These are phyloP conservation scores for Vesta saturnalis DNA, from an alignment of 2,888 invertebrate species.

Conservation along the genomic window DNA sequence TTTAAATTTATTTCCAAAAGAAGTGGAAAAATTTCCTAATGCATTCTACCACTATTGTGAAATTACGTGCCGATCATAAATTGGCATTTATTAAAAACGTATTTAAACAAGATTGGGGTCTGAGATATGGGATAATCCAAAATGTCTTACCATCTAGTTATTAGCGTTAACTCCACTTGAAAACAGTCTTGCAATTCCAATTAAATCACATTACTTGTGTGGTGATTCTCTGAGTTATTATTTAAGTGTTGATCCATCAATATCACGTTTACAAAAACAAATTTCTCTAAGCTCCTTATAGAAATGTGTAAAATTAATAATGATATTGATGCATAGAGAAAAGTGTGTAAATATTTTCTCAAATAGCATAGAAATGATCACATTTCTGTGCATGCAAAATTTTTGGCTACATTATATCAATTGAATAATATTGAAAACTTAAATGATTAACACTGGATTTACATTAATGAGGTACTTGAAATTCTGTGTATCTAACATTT, in stretches of 20 bases:
- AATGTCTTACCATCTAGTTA: neutral
- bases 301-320: conserved; percentile 8
- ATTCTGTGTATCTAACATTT: neutral
- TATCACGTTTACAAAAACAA: neutral
- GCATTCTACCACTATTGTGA: neutral
- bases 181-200: neutral
- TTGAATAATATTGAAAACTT: neutral
- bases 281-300: neutral
- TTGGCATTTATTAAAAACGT: neutral
- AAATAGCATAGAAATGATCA: conserved; percentile 8
- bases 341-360: conserved; percentile 12
- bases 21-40: neutral
- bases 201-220: neutral
- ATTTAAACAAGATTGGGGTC: neutral
- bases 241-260: neutral
- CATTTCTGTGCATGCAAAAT: neutral
- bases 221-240: neutral
- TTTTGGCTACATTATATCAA: neutral
- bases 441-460: neutral
- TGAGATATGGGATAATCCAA: neutral
- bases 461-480: conserved; percentile 2
- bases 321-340: neutral
- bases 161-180: conserved; percentile 2
- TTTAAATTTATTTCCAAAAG: conserved; percentile 18
- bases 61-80: neutral